phyloP scores from a whole-genome alignment of 2,888 invertebrate genomes.

The Drosophila nr. fundita region DNA sequence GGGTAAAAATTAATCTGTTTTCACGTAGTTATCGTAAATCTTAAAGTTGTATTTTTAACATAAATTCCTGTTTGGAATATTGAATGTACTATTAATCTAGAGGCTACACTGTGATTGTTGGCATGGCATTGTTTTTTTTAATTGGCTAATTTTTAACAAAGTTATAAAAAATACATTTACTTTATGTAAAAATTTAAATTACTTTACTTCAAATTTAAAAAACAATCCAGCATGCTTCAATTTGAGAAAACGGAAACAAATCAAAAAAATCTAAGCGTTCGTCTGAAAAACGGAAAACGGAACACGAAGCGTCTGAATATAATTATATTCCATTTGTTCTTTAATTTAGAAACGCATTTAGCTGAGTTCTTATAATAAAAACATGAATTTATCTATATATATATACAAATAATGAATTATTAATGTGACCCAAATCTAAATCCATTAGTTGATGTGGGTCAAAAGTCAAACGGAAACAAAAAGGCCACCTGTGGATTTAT shows the following conservation, averaged over 20 bases:
- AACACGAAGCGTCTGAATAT: neutral
- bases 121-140: neutral
- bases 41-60: neutral
- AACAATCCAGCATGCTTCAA: neutral
- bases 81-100: neutral
- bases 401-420: neutral
- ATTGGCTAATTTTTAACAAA: neutral
- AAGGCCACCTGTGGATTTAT: constrained; percentile 6
- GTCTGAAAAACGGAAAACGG: neutral
- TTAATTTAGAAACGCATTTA: neutral
- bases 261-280: too few species aligned
- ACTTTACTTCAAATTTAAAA: neutral
- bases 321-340: neutral
- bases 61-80: neutral
- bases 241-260: too few species aligned
- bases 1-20: neutral
- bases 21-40: neutral
- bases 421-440: neutral
- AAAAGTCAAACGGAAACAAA: constrained; percentile 1
- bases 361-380: neutral
- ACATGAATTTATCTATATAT: neutral
- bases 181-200: neutral
- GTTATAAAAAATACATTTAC: neutral
- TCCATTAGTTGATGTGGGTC: neutral
- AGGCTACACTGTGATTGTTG: neutral